Evolutionary conservation across 2,797 vertebrate species (phyloP), one percentile per base, ranked within the genome.

Genomic region (Macropodus opercularis): DNA sequence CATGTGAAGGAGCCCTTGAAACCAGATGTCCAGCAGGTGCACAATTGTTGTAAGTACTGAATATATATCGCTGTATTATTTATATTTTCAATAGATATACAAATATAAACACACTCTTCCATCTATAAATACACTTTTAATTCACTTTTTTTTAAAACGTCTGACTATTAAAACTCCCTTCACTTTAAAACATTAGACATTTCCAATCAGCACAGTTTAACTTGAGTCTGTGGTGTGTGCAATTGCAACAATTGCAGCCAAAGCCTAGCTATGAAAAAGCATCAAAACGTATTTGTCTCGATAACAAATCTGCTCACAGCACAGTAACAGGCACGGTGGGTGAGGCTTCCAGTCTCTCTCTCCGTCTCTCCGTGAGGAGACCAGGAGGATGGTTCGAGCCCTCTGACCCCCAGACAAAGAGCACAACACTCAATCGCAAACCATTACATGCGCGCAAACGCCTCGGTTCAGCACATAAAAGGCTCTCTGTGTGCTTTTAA

Each of bases 401-500:
- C 68, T 73, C 63, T 84, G 80, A 87, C 80, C 84, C 71, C 46
- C 67, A 70, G 63, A 87, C 79, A 87, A 79, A 85, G 84, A 89
- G 69, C 76, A 60, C 72, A 44, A 72, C 57, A 55, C 80, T 71
- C 78, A 62, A 79, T 40, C 36, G 39, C 58, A 72, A 72, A 67
- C 74, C 72, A 84, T 70, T 69, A 76, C 83, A 72, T 52, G 73
- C 43, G 2, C 56, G 49, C 63, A 36, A 61, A 61, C 65, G 50
- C 82, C 60, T 84, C 68, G 46, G 58, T 85, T 86, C 86, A 72
- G 81, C 89, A 83, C 93, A 91, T 93, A 90, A 93, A 92, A 94
- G 92, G 92, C 91, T 93, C 92, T 92, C 91, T 89, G 93, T 95
- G 88, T 93, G 91, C 94, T 96, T 95, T 95, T 94, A 94, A 96